These are phyloP conservation scores for Orchesellides sinensis DNA, from an alignment of 2,888 invertebrate genomes.

Conservation along the genomic window DNA sequence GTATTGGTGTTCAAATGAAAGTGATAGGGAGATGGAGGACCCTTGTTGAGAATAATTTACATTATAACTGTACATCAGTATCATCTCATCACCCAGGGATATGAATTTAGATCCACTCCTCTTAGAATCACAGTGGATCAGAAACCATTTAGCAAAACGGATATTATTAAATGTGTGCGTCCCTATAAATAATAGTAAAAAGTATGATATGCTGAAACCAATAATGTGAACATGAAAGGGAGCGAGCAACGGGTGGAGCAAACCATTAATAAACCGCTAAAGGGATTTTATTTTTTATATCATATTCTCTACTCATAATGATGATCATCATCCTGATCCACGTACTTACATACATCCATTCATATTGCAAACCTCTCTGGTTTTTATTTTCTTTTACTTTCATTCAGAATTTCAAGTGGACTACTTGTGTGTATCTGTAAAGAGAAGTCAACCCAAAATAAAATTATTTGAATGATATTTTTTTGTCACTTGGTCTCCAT, in stretches of 20 bases:
- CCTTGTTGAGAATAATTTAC: conserved; percentile 18
- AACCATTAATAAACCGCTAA: conserved; percentile 75
- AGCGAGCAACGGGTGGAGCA: conserved; percentile 62
- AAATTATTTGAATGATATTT: conserved; percentile 34
- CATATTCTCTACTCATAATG: no score
- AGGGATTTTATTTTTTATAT: no score
- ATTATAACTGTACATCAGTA: conserved; percentile 4
- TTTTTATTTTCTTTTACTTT: not conserved
- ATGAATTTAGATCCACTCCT: not conserved
- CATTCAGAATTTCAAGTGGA: conserved; percentile 46
- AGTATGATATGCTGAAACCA: conserved; percentile 38
- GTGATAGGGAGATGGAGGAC: not conserved
- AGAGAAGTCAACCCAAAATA: conserved; percentile 38
- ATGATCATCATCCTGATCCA: not conserved
- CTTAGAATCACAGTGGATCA: not conserved
- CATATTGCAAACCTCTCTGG: not conserved
- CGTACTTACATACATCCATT: not conserved
- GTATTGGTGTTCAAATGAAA: no score
- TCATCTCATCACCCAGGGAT: not conserved
- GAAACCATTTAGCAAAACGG: not conserved
- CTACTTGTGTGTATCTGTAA: conserved; percentile 38
- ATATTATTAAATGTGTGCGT: not conserved
- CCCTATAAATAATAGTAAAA: not conserved
- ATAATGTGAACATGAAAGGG: conserved; percentile 45
- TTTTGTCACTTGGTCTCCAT: conserved; percentile 39